Base-by-base conservation (phyloP, 2,113 vertebrate genomes). In the Vombatus ursinus region DNA sequence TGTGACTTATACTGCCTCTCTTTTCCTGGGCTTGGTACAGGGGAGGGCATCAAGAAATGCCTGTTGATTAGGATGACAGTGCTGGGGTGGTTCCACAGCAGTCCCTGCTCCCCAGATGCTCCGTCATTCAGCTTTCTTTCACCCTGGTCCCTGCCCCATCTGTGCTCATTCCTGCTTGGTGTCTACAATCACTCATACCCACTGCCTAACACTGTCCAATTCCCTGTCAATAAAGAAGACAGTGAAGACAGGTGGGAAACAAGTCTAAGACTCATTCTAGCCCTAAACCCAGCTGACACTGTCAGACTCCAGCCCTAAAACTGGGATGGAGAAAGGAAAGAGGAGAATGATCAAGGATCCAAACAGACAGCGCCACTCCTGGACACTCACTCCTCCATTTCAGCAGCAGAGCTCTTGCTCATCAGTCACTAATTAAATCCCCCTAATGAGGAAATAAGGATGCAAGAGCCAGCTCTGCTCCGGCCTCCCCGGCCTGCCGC, bases 391-490 rank as follows among this genome's bases (percentile, higher is more conserved):
- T 84, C 68, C 68, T 84, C 16, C 37, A 84, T 84, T 16, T 84
- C 37, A 23, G 92, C 95, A 97, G 2, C 98, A 1, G 16, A 0
- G 90, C 95, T 94, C 92, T 96, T 91, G 25, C 1, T 2, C 97
- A 1, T 8, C 31, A 0, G 52, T 95, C 0, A 37, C 98, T 98
- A 98, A 98, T 98, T 97, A 98, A 98, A 84, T 91, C 22, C 91
- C 91, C 12, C 96, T 98, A 98, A 98, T 93, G 97, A 98, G 98
- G 93, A 96, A 97, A 95, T 90, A 5, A 10, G 98, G 98, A 96
- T 94, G 97, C 97, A 93, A 96, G 95, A 98, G 97, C 95, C 0
- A 6, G 94, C 95, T 94, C 94, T 94, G 57, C 97, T 49, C 1
- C 0, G 3, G 96, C 77, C 95, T 98, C 98, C 95, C 98, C 97